Evolutionary conservation across 2,113 vertebrate genomes (phyloP).

Genomic region (Chloebia gouldiae): DNA sequence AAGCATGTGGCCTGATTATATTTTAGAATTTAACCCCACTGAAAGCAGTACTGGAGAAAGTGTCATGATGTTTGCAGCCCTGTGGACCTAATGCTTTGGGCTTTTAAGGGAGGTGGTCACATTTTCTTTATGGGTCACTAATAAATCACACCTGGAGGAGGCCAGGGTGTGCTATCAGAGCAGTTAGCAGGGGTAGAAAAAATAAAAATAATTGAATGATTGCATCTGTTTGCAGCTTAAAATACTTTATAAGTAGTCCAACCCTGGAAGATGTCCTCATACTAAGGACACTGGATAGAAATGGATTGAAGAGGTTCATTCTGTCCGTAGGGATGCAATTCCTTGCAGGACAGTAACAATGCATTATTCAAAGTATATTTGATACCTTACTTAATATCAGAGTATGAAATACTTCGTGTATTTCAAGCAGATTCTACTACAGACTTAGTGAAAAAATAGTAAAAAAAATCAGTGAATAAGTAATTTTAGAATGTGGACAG

Average conservation of each 20-base stretch:
- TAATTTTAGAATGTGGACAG: background rate
- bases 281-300: background rate
- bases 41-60: background rate
- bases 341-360: background rate
- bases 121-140: background rate
- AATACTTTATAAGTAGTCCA: background rate
- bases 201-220: background rate
- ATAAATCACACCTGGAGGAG: background rate
- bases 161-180: background rate
- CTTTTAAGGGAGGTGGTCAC: background rate
- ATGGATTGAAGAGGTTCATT: background rate
- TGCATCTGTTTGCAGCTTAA: background rate
- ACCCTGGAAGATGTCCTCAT: background rate
- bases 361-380: background rate
- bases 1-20: background rate
- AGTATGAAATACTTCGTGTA: background rate
- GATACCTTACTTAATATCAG: background rate
- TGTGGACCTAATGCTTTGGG: background rate
- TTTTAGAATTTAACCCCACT: background rate
- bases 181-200: background rate
- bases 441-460: background rate
- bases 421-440: background rate
- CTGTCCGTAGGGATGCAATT: background rate
- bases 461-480: background rate
- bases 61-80: accelerated